Base-by-base conservation (phyloP, 2,888 invertebrate genomes). In the Nysson spinosus region DNA sequence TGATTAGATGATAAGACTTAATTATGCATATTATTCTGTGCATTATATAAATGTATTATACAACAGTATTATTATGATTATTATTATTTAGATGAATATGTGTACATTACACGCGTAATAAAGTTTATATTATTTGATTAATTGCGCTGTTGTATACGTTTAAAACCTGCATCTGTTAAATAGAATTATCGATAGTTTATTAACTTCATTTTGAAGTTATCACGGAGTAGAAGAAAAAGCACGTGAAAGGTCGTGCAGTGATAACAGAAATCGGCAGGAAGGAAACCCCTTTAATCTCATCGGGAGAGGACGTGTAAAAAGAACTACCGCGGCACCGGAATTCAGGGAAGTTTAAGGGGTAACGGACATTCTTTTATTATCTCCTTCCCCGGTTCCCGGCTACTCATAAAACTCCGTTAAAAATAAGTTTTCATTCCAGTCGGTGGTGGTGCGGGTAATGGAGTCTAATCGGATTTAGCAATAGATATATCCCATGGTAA, bases 351-450 rank as follows among this genome's bases (percentile, higher is more conserved):
- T 50, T 56, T 35, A 55, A 44, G 20, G 42, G 20, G 24, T 44
- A 52, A 52, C 43, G 24, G 26, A 32, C 42, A 47, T 46, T 47
- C 39, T 49, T 47, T 12, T 42, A 44, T 28, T n/a, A 30, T 40
- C 16, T 4, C 52, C 20, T 12, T 35, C n/a, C 7, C 14, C 32
- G 5, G 1, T 6, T 6, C 1, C n/a, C 6, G 12, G 3, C 1
- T 17, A n/a, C 12, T 6, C 50, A 17, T 20, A 9, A n/a, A 7
- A 11, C 4, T 11, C 19, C 28, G 37, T 26, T 56, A 24, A 22
- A 58, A 11, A 28, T 3, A 22, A 43, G 11, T 35, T 17, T 35
- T 26, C 4, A 3, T 16, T 3, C 35, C 4, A 20, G 20, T n/a
- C n/a, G n/a, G n/a, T n/a, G n/a, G n/a, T n/a, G 26, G 28, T 42